Conservation (phyloP, 2,113 vertebrate genomes). For the Lophius piscatorius region DNA sequence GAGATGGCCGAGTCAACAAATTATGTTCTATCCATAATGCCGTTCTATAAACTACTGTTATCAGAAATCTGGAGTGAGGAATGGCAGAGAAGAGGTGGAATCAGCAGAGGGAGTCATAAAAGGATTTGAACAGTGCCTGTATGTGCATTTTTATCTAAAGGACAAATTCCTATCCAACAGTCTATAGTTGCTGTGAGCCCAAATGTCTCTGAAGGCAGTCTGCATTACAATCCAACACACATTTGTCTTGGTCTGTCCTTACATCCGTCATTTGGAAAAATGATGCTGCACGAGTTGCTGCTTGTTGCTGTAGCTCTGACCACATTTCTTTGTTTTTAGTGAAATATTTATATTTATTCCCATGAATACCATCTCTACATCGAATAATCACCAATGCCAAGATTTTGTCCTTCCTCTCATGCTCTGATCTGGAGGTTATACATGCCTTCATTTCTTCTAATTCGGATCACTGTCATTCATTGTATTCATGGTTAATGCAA, state of each 20-base stretch:
- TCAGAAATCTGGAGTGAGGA: neutral
- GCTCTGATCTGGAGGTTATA: too few relatives aligned
- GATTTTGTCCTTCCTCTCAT: too few relatives aligned
- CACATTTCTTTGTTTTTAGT: too few relatives aligned
- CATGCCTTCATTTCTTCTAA: too few relatives aligned
- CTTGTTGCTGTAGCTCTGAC: too few relatives aligned
- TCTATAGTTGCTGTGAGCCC: conserved; percentile 20
- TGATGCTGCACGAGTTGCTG: too few relatives aligned
- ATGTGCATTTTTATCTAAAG: conserved; percentile 2
- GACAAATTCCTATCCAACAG: conserved; percentile 21
- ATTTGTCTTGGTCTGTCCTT: conserved; percentile 6
- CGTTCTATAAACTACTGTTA: neutral
- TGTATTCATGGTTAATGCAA: too few relatives aligned
- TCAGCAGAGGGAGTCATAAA: neutral
- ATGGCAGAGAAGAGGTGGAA: neutral
- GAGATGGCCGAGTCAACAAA: conserved; percentile 18
- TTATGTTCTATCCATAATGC: neutral
- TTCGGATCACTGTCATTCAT: too few relatives aligned
- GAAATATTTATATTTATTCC: too few relatives aligned
- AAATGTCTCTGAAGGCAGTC: conserved; percentile 16
- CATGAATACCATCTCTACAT: too few relatives aligned
- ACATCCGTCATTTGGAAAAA: too few relatives aligned
- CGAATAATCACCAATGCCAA: too few relatives aligned
- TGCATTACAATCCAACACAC: neutral
- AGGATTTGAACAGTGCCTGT: conserved; percentile 13